Evolutionary conservation across 2,113 vertebrate species (phyloP), one percentile per base, ranked within the genome.

Genomic region (Tichodroma muraria): DNA sequence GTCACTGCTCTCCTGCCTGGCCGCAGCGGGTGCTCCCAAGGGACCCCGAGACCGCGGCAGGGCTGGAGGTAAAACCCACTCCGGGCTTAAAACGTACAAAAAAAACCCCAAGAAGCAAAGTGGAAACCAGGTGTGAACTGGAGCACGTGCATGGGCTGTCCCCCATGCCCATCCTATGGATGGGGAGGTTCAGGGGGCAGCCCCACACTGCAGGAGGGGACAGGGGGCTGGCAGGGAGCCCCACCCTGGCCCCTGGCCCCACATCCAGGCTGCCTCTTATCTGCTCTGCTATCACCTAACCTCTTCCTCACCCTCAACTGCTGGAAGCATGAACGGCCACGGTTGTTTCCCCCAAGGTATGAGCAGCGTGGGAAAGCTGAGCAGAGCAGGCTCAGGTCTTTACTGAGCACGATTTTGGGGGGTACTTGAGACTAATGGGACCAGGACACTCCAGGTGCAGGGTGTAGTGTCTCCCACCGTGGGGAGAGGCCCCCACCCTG

Each of bases 291-390:
- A 85, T 94, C 92, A 65, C 84, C 37, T 37, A 70, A 79, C 94
- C 85, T 91, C 80, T 71, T 84, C 94, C 86, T 96, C 90, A 82
- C 91, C 91, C 85, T 79, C 88, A 81, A 22, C 91, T 92, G 93
- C 80, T 96, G 88, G 91, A 91, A 87, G 68, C 68, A 89, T 6
- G 47, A 93, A 72, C 3, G 11, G 88, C 89, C 0, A 0, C 1
- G 38, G 23, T 52, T 89, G 86, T 86, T 87, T 82, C 83, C 95
- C 90, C 90, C 63, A 63, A 57, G 68, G 65, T 84, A 45, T 3
- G 25, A 72, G 83, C 59, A 94, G 84, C 53, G 85, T 96, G 97
- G 92, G 97, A 97, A 97, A 96, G 88, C 82, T 4, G 9, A 68
- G 73, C 52, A 82, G 71, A 38, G 68, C 68, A 77, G 85, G 89